These are phyloP conservation scores for Scaptomyza polygonia DNA, from an alignment of 2,888 invertebrate genomes.

Conservation along the genomic window DNA sequence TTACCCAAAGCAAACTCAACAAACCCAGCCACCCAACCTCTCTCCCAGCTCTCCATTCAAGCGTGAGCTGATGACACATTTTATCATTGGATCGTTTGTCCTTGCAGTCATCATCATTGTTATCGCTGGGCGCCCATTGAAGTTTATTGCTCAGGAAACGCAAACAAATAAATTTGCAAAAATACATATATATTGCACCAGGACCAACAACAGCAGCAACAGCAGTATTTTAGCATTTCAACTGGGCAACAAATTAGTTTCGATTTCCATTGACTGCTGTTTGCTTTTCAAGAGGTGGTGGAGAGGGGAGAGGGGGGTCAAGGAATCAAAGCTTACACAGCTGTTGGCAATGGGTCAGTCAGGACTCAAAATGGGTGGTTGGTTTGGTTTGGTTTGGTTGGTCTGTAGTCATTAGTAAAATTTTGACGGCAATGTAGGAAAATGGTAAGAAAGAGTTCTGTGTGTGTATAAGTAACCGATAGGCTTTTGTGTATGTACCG, in stretches of 20 bases:
- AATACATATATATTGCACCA: constrained; percentile 45
- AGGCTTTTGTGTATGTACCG: not conserved
- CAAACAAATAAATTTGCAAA: constrained; percentile 64
- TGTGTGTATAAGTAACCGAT: not conserved
- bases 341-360: constrained; percentile 22
- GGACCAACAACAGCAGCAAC: constrained; percentile 21
- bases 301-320: no score
- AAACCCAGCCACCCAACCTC: not conserved
- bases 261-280: constrained; percentile 36
- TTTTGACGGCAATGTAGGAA: constrained; percentile 51
- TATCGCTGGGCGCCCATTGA: constrained; percentile 63
- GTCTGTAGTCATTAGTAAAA: constrained; percentile 71
- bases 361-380: no score
- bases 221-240: constrained; percentile 41
- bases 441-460: constrained; percentile 6
- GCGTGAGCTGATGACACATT: constrained; percentile 66
- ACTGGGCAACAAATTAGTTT: constrained; percentile 60
- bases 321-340: constrained; percentile 4
- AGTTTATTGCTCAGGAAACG: constrained; percentile 73
- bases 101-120: constrained; percentile 34
- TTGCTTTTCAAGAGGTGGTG: constrained; percentile 28
- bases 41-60: constrained; percentile 35
- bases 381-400: constrained; percentile 27
- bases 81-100: constrained; percentile 60
- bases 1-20: constrained; percentile 5